These are phyloP conservation scores for Brachyptera putata DNA, from an alignment of 2,888 invertebrate genomes.

Conservation along the genomic window DNA sequence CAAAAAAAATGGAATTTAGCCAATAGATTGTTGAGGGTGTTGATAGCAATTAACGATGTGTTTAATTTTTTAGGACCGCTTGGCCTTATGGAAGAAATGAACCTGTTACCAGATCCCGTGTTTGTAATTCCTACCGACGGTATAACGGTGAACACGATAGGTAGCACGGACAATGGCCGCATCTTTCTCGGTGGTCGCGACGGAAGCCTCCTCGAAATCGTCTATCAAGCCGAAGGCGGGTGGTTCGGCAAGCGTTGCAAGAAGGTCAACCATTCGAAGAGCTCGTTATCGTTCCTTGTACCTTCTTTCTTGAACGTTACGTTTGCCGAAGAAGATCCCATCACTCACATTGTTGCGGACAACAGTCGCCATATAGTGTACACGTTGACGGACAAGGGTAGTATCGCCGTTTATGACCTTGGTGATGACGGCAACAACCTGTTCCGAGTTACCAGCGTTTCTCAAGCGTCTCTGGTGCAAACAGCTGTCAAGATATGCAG, in stretches of 20 bases:
- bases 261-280: slow-evolving; percentile 91
- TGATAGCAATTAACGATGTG: too few relatives aligned
- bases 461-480: slow-evolving; percentile 69
- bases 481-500: slow-evolving; percentile 76
- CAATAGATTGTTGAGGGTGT: too few relatives aligned
- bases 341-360: slow-evolving; percentile 79
- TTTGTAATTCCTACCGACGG: slow-evolving; percentile 90
- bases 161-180: slow-evolving; percentile 76
- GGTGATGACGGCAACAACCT: slow-evolving; percentile 72
- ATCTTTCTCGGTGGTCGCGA: slow-evolving; percentile 95
- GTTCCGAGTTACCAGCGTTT: slow-evolving; percentile 65
- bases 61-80: too few relatives aligned
- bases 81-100: slow-evolving; percentile 68
- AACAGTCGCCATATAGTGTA: slow-evolving; percentile 85
- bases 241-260: slow-evolving; percentile 95
- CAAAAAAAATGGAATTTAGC: too few relatives aligned
- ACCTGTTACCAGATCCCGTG: slow-evolving; percentile 90
- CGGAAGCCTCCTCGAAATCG: slow-evolving; percentile 90
- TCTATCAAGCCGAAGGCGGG: slow-evolving; percentile 82
- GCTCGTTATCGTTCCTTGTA: slow-evolving; percentile 79
- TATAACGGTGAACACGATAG: slow-evolving; percentile 74
- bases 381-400: slow-evolving; percentile 83
- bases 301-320: slow-evolving; percentile 80
- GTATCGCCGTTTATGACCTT: slow-evolving; percentile 84
- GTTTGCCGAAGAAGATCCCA: slow-evolving; percentile 82